Conservation (phyloP, 1,140 invertebrate genomes). For the Melitaea cinxia region DNA sequence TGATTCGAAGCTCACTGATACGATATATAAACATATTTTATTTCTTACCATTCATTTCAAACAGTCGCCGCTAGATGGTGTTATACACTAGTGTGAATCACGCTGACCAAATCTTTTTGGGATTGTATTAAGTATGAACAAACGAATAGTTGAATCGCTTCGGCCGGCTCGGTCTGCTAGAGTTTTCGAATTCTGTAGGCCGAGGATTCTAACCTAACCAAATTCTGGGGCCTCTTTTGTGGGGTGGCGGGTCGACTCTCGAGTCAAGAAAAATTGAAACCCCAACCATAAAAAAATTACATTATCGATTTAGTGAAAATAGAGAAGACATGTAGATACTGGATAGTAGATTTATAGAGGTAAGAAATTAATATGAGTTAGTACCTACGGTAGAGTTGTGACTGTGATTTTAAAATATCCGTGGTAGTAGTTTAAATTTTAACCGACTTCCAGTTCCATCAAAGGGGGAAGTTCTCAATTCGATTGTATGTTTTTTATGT, state of each 20-base stretch:
- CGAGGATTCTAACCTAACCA: conserved; percentile 78
- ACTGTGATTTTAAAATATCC: too few species aligned
- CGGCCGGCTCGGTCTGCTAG: conserved; percentile 64
- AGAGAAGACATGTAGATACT: too few species aligned
- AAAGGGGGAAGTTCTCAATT: too few species aligned
- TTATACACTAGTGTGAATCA: conserved; percentile 38
- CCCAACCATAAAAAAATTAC: conserved; percentile 39
- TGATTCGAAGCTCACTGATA: too few species aligned
- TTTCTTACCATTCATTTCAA: background rate
- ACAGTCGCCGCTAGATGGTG: conserved; percentile 48
- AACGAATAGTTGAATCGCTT: conserved; percentile 22
- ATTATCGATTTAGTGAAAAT: background rate
- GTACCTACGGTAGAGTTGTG: too few species aligned
- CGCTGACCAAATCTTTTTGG: conserved; percentile 27
- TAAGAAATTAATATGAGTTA: too few species aligned
- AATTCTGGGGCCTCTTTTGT: conserved; percentile 74
- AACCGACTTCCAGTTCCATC: too few species aligned
- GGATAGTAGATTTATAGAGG: too few species aligned
- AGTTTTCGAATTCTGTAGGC: conserved; percentile 52
- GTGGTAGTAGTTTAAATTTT: too few species aligned
- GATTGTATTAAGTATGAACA: background rate
- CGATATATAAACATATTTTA: too few species aligned
- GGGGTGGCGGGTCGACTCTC: conserved; percentile 73
- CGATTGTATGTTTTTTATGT: too few species aligned
- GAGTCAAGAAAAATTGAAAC: conserved; percentile 78